A percentile compares a stretch with the other conserved stretches of the same genome.
Evolutionary conservation across 2,797 vertebrate genomes (phyloP).

Genomic region (Picus viridis): DNA sequence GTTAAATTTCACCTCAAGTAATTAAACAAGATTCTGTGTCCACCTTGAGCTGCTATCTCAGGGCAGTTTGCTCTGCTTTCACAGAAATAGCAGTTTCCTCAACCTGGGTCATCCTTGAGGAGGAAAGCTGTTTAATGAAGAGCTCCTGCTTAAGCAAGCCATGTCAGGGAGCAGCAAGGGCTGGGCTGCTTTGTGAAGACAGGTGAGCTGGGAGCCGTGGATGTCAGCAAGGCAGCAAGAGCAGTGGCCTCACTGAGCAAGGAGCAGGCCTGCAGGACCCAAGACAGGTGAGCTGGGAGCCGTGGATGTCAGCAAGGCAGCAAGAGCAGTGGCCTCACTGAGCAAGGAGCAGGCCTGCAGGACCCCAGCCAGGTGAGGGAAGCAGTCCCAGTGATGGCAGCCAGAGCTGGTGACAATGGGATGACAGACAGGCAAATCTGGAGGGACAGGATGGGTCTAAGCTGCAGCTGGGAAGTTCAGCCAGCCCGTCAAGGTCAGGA

Average conservation of each 20-base stretch:
- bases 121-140: background rate
- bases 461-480: background rate
- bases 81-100: background rate
- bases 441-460: background rate
- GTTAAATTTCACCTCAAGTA: background rate
- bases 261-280: background rate
- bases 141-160: background rate
- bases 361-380: background rate
- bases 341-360: background rate
- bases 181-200: background rate
- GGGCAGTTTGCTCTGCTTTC: background rate
- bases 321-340: background rate
- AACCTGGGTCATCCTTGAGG: background rate
- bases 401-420: rapidly evolving
- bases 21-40: background rate
- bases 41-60: background rate
- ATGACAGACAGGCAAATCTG: rapidly evolving
- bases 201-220: rapidly evolving
- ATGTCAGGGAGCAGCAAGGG: background rate
- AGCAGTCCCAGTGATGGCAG: background rate
- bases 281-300: rapidly evolving
- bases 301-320: rapidly evolving
- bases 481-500: background rate
- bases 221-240: background rate
- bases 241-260: rapidly evolving